Conservation (phyloP, 2,888 invertebrate genomes). For the Ormyrus labotus region DNA sequence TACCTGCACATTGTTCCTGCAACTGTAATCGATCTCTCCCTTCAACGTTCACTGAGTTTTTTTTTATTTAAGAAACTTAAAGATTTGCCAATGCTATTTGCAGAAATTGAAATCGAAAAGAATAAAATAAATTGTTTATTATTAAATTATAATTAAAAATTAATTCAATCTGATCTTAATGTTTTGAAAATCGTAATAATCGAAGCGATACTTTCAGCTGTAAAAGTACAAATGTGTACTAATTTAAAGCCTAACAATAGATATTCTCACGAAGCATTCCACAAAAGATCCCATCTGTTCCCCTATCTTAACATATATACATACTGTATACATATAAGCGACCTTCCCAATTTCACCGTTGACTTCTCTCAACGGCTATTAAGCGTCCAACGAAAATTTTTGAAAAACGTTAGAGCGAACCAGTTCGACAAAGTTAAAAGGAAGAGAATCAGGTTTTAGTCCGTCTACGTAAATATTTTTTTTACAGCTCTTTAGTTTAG, state of each 20-base stretch:
- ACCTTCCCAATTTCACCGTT: slow-evolving; percentile 1
- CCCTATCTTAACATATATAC: neutral
- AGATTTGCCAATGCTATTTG: too few species aligned
- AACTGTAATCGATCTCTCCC: neutral
- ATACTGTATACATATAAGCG: neutral
- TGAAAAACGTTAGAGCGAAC: neutral
- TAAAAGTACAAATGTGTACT: neutral
- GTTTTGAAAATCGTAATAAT: too few species aligned
- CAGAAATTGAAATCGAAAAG: too few species aligned
- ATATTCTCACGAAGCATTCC: neutral
- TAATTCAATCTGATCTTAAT: too few species aligned
- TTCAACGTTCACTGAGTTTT: neutral
- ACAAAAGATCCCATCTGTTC: slow-evolving; percentile 8
- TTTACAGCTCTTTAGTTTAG: slow-evolving; percentile 6
- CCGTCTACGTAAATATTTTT: neutral
- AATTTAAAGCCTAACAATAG: neutral
- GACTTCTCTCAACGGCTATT: slow-evolving; percentile 15
- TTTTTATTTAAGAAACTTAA: too few species aligned
- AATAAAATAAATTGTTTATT: too few species aligned
- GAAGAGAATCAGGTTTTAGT: too few species aligned
- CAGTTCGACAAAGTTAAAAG: too few species aligned
- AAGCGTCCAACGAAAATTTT: neutral
- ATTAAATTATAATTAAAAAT: too few species aligned
- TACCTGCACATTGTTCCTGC: too few species aligned
- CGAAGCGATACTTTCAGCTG: too few species aligned